These are phyloP conservation scores for Cheiracanthium punctorium DNA, from an alignment of 2,888 invertebrate species.

Conservation along the genomic window DNA sequence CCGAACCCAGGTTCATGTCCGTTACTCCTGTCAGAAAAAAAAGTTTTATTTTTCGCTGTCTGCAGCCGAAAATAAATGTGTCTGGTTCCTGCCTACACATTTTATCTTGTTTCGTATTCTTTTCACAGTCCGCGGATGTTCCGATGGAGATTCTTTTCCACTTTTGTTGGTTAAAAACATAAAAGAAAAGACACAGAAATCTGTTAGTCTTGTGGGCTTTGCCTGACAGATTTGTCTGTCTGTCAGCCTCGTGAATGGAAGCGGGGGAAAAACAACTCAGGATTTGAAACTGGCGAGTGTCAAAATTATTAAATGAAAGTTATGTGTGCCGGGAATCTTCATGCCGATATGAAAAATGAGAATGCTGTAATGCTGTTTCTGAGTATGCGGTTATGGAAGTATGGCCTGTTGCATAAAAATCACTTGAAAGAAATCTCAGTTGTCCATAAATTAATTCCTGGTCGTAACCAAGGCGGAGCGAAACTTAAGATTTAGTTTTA, in stretches of 20 bases:
- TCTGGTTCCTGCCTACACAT: not conserved
- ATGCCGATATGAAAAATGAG: too few relatives aligned
- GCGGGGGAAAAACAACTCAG: not conserved
- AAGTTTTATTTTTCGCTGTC: not conserved
- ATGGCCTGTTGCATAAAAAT: too few relatives aligned
- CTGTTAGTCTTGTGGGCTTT: not conserved
- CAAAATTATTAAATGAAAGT: not conserved
- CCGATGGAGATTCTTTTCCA: not conserved
- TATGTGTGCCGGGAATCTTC: too few relatives aligned
- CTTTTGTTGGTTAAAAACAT: not conserved
- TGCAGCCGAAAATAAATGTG: not conserved
- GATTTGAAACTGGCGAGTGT: not conserved
- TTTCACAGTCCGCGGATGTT: not conserved
- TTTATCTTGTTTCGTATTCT: not conserved
- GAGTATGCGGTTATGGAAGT: too few relatives aligned
- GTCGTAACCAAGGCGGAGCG: too few relatives aligned
- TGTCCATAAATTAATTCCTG: too few relatives aligned
- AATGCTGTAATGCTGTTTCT: too few relatives aligned
- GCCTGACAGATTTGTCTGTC: not conserved
- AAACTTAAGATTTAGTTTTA: too few relatives aligned
- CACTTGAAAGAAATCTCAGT: too few relatives aligned
- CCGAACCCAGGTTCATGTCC: not conserved
- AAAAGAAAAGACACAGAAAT: too few relatives aligned
- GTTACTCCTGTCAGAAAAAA: not conserved
- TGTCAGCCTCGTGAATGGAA: not conserved